phyloP scores from a whole-genome alignment of 2,797 vertebrate species.

The Antennarius maculatus region DNA sequence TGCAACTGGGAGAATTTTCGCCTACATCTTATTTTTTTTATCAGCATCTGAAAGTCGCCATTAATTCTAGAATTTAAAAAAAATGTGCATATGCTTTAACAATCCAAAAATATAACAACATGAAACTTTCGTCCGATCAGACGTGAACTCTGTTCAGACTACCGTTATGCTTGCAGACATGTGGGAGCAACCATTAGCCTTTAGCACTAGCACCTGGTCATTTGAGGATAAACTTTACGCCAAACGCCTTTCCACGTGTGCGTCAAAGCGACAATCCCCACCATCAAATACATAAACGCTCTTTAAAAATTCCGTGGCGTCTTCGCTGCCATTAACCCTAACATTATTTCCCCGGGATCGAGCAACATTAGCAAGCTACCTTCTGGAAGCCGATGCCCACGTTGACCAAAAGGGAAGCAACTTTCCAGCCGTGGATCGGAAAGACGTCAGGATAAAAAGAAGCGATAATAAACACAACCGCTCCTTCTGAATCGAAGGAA shows the following conservation, averaged over 20 bases:
- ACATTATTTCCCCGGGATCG: background rate
- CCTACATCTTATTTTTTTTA: background rate
- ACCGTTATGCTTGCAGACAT: slow-evolving; percentile 44
- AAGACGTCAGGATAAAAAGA: background rate
- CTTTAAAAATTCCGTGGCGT: background rate
- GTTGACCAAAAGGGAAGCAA: slow-evolving; percentile 56
- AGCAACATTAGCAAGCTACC: slow-evolving; percentile 42
- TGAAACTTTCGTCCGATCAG: slow-evolving; percentile 10
- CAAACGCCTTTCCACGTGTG: background rate
- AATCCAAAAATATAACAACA: background rate
- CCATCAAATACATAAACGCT: accelerated
- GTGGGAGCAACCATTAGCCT: slow-evolving; percentile 66
- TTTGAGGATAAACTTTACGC: background rate
- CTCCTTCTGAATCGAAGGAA: slow-evolving; percentile 34
- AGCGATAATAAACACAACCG: accelerated
- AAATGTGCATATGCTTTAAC: background rate
- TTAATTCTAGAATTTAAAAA: background rate
- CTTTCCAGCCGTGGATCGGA: slow-evolving; percentile 55
- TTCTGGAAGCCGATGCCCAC: slow-evolving; percentile 57
- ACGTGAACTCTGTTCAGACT: background rate
- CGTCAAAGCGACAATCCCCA: background rate
- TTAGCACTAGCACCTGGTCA: slow-evolving; percentile 60
- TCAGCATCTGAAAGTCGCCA: accelerated
- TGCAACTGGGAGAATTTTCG: background rate
- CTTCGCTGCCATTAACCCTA: background rate